A percentile compares a stretch with the other conserved stretches of the same genome.
These are phyloP conservation scores for Clepsis dumicolana DNA, from an alignment of 2,888 invertebrate genomes.

Conservation along the genomic window DNA sequence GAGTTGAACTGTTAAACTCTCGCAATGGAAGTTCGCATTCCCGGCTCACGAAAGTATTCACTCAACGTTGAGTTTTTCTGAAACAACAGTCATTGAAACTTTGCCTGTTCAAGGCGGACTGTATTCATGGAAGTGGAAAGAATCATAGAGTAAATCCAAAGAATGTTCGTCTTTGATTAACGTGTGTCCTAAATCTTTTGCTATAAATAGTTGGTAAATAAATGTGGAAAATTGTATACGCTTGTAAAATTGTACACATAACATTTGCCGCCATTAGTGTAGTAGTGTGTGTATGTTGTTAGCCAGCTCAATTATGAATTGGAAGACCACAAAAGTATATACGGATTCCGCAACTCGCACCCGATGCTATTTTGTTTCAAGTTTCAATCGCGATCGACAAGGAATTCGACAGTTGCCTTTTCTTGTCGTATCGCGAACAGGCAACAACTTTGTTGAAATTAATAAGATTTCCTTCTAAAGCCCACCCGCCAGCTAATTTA, in stretches of 20 bases:
- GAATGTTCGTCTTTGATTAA: conserved; percentile 2
- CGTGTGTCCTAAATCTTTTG: neutral
- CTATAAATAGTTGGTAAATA: neutral
- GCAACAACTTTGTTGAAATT: conserved; percentile 57
- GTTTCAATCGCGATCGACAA: conserved; percentile 25
- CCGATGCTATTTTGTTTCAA: conserved; percentile 27
- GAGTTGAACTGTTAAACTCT: conserved; percentile 50
- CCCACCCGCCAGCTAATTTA: conserved; percentile 68
- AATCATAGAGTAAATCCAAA: conserved; percentile 22
- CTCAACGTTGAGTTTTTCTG: conserved; percentile 64
- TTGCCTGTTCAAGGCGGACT: conserved; percentile 56
- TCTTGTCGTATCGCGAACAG: conserved; percentile 47
- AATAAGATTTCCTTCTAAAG: conserved; percentile 65
- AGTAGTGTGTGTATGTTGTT: no score
- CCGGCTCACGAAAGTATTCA: conserved; percentile 68
- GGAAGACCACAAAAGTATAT: conserved; percentile 13
- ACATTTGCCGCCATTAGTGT: no score
- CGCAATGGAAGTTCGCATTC: conserved; percentile 58
- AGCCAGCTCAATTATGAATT: conserved; percentile 20
- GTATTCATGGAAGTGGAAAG: conserved; percentile 42
- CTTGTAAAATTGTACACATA: no score
- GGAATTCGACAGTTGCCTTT: conserved; percentile 45
- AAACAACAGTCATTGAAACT: conserved; percentile 69
- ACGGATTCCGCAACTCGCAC: neutral
- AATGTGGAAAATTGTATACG: no score